A percentile compares a stretch with the other conserved stretches of the same genome.
These are phyloP conservation scores for Busseola fusca DNA, from an alignment of 2,888 invertebrate genomes.

Conservation along the genomic window DNA sequence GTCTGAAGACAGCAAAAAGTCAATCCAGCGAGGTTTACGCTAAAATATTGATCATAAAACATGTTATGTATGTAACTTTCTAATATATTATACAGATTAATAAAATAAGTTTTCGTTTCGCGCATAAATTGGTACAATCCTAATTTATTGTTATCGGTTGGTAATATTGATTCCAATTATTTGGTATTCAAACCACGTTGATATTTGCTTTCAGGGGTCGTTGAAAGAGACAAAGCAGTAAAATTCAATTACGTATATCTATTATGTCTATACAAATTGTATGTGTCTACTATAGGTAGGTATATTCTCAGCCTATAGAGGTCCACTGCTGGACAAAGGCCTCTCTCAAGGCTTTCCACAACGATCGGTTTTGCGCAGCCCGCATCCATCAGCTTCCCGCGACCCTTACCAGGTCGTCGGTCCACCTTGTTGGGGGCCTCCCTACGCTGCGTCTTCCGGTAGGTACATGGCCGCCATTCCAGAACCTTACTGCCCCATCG, in stretches of 20 bases:
- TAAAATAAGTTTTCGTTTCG: slow-evolving; percentile 46
- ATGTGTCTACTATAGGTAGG: no score
- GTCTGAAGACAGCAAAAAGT: slow-evolving; percentile 71
- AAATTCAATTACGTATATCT: no score
- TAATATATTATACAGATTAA: slow-evolving; percentile 37
- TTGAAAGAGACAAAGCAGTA: slow-evolving; percentile 24
- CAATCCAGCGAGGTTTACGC: slow-evolving; percentile 59
- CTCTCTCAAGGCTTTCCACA: no score
- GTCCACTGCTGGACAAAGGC: no score
- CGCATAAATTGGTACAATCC: slow-evolving; percentile 25
- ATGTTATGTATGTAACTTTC: slow-evolving; percentile 38
- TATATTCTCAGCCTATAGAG: no score
- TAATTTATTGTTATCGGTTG: slow-evolving; percentile 44
- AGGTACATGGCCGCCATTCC: no score
- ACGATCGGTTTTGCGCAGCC: no score
- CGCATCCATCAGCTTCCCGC: no score
- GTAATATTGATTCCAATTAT: slow-evolving; percentile 44
- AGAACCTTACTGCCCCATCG: no score
- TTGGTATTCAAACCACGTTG: slow-evolving; percentile 49
- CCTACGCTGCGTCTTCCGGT: no score
- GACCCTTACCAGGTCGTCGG: no score
- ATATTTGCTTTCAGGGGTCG: slow-evolving; percentile 32
- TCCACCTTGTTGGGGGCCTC: no score
- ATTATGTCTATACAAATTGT: neutral
- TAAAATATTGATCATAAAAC: slow-evolving; percentile 65